These are phyloP conservation scores for Anguilla marmorata DNA, from an alignment of 2,797 vertebrate genomes.

Conservation along the genomic window DNA sequence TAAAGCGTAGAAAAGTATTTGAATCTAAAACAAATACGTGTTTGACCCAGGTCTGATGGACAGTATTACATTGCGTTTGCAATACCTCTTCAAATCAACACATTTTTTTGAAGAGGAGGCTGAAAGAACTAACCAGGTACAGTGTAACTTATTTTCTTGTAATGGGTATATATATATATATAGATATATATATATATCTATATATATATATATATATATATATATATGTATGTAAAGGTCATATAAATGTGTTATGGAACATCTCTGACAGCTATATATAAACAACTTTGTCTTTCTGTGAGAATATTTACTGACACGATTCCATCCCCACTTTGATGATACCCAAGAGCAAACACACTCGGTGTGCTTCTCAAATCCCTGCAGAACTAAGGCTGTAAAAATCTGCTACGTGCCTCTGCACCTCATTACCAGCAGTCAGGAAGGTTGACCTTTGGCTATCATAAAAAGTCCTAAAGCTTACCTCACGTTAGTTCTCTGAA, in stretches of 20 bases:
- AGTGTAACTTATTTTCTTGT: no score
- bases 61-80: background rate
- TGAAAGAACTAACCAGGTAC: no score
- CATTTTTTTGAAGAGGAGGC: no score
- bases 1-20: no score
- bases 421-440: background rate
- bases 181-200: no score
- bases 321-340: background rate
- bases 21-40: no score
- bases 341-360: constrained; percentile 6
- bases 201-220: no score
- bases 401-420: constrained; percentile 2
- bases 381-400: background rate
- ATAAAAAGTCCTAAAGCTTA: background rate
- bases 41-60: no score
- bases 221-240: no score
- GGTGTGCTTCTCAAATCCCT: background rate
- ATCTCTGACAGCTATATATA: background rate
- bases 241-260: background rate
- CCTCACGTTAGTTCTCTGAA: background rate
- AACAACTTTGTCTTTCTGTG: background rate
- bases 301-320: constrained; percentile 7
- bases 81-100: no score
- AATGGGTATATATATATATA: no score
- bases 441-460: background rate